These are phyloP conservation scores for Gerosis bhagava DNA, from an alignment of 2,888 invertebrate genomes.

Conservation along the genomic window DNA sequence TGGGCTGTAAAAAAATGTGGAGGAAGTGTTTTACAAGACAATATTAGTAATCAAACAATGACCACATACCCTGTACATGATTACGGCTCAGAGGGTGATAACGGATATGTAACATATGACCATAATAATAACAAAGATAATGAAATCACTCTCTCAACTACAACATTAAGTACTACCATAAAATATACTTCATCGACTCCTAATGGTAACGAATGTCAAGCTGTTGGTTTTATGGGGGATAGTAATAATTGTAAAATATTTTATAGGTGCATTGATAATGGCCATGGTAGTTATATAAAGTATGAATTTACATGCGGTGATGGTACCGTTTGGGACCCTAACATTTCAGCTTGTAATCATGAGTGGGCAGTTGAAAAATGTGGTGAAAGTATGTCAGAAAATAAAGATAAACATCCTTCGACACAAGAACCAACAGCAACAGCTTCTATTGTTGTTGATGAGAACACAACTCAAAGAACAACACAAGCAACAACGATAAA, in stretches of 20 bases:
- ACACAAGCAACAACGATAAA: slow-evolving; percentile 4
- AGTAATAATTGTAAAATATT: slow-evolving; percentile 37
- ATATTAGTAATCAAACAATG: slow-evolving; percentile 24
- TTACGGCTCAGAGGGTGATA: slow-evolving; percentile 19
- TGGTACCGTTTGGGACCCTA: slow-evolving; percentile 85
- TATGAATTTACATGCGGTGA: slow-evolving; percentile 86
- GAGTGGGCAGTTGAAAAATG: slow-evolving; percentile 52
- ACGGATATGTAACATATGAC: slow-evolving; percentile 27
- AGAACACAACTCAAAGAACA: neutral
- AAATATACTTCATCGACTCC: too few species aligned
- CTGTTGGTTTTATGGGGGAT: slow-evolving; percentile 37
- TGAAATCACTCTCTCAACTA: too few species aligned
- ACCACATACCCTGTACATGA: slow-evolving; percentile 22
- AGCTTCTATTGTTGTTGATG: neutral
- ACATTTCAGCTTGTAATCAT: slow-evolving; percentile 81
- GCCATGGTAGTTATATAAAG: slow-evolving; percentile 80
- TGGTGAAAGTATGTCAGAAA: slow-evolving; percentile 13
- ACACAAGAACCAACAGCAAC: neutral
- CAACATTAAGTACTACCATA: neutral
- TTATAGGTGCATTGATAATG: slow-evolving; percentile 59
- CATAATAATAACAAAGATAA: too few species aligned
- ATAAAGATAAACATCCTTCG: slow-evolving; percentile 1
- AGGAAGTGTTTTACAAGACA: slow-evolving; percentile 18
- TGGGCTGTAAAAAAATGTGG: slow-evolving; percentile 61
- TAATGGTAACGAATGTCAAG: slow-evolving; percentile 30